A percentile compares a stretch with the other conserved stretches of the same genome.
phyloP scores from a whole-genome alignment of 2,113 vertebrate species.

The Corythornis madagascariensis region DNA sequence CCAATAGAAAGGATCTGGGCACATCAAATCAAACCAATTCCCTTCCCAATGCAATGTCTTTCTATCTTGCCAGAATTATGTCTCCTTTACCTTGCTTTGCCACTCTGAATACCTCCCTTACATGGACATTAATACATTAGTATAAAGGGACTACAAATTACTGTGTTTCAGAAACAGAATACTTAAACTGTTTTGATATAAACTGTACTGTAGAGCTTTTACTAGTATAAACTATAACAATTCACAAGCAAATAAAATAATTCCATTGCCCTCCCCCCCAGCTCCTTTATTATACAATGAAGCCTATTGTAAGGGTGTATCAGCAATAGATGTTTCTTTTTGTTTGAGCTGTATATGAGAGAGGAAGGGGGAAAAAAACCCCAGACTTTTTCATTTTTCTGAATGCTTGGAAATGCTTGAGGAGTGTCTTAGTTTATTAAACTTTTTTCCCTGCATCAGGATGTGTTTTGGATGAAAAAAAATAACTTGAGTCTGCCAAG shows the following conservation, averaged over 20 bases:
- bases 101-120: neutral
- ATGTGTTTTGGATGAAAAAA: slow-evolving; percentile 11
- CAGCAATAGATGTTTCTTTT: neutral
- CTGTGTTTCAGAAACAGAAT: neutral
- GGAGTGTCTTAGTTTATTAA: neutral
- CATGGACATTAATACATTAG: neutral
- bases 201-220: neutral
- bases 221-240: neutral
- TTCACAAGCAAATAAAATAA: neutral
- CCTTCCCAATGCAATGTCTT: no score
- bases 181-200: neutral
- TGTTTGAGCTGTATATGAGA: neutral
- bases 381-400: neutral
- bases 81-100: no score
- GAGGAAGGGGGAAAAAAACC: no score
- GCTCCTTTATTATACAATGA: neutral
- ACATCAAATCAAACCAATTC: no score
- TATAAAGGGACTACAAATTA: neutral
- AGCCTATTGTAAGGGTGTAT: neutral
- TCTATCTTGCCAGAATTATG: no score
- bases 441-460: neutral
- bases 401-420: neutral
- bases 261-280: neutral
- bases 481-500: neutral
- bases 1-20: no score